Percentiles rank a stretch among this genome's conserved stretches.
Evolutionary conservation across 2,797 vertebrate genomes (phyloP).

Genomic region (Gymnoscopelus microlampas): DNA sequence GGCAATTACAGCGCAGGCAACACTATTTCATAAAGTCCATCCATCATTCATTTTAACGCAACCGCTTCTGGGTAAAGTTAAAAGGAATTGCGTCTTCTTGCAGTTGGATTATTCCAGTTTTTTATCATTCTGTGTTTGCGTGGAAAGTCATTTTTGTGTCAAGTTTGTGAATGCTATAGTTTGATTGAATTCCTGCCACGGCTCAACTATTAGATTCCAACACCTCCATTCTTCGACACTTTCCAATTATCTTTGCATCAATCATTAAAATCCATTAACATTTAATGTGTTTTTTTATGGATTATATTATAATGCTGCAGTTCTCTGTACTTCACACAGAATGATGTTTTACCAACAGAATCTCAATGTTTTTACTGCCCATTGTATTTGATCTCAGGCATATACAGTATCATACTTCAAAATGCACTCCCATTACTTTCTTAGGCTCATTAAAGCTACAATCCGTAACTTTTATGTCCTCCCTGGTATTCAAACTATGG

Average conservation of each 20-base stretch:
- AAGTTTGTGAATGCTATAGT: slow-evolving; percentile 56
- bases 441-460: slow-evolving; percentile 20
- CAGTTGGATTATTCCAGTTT: slow-evolving; percentile 58
- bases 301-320: slow-evolving; percentile 53
- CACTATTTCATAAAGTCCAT: slow-evolving; percentile 41
- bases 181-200: slow-evolving; percentile 66
- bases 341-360: slow-evolving; percentile 49
- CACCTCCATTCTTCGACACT: slow-evolving; percentile 60
- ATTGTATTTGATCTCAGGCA: slow-evolving; percentile 58
- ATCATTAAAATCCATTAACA: slow-evolving; percentile 76
- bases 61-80: slow-evolving; percentile 54
- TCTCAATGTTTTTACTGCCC: slow-evolving; percentile 52
- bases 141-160: slow-evolving; percentile 61
- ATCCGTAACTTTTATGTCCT: too few relatives aligned
- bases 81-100: slow-evolving; percentile 48
- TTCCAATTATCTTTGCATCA: slow-evolving; percentile 77
- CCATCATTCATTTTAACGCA: slow-evolving; percentile 55
- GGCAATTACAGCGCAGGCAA: slow-evolving; percentile 50
- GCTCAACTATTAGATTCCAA: slow-evolving; percentile 60
- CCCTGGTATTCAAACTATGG: too few relatives aligned
- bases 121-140: slow-evolving; percentile 58
- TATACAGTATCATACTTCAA: slow-evolving; percentile 57
- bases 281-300: slow-evolving; percentile 71
- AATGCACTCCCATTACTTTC: slow-evolving; percentile 35
- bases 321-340: slow-evolving; percentile 32